A percentile compares a stretch with the other conserved stretches of the same genome.
These are phyloP conservation scores for Eucriotettix oculatus DNA, from an alignment of 2,888 invertebrate species.

Conservation along the genomic window DNA sequence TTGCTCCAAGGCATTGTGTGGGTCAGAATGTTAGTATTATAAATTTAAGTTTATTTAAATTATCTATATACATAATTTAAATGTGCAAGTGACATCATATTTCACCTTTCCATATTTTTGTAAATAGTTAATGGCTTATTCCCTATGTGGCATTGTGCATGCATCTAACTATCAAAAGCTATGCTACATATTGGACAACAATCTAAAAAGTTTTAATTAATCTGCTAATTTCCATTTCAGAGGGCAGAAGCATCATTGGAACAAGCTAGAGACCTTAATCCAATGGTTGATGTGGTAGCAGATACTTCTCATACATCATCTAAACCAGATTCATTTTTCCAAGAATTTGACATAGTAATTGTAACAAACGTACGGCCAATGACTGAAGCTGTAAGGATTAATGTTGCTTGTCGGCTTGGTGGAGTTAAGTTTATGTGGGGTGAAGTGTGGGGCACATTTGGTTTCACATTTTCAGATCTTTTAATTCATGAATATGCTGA, in stretches of 20 bases:
- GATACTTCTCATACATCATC: conserved; percentile 45
- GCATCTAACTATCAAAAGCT: neutral
- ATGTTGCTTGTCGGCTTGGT: conserved; percentile 54
- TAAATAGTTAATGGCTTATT: too few species aligned
- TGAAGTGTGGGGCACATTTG: conserved; percentile 86
- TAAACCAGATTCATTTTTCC: conserved; percentile 54
- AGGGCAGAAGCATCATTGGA: conserved; percentile 68
- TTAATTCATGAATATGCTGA: conserved; percentile 64
- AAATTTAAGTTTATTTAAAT: too few species aligned
- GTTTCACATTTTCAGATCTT: conserved; percentile 80
- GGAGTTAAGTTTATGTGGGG: conserved; percentile 74
- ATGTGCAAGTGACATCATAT: too few species aligned
- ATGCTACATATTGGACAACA: neutral
- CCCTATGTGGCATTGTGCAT: neutral
- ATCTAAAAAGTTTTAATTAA: neutral
- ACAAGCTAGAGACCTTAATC: conserved; percentile 74
- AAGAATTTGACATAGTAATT: conserved; percentile 64
- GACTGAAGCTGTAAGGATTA: conserved; percentile 53
- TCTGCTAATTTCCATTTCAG: conserved; percentile 26
- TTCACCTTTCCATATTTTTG: too few species aligned
- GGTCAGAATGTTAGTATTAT: conserved; percentile 51
- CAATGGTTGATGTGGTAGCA: conserved; percentile 70
- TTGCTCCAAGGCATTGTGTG: conserved; percentile 51
- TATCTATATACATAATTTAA: too few species aligned
- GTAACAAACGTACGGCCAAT: conserved; percentile 52